Evolutionary conservation across 2,888 invertebrate genomes (phyloP).

Genomic region (Globia sparganii): DNA sequence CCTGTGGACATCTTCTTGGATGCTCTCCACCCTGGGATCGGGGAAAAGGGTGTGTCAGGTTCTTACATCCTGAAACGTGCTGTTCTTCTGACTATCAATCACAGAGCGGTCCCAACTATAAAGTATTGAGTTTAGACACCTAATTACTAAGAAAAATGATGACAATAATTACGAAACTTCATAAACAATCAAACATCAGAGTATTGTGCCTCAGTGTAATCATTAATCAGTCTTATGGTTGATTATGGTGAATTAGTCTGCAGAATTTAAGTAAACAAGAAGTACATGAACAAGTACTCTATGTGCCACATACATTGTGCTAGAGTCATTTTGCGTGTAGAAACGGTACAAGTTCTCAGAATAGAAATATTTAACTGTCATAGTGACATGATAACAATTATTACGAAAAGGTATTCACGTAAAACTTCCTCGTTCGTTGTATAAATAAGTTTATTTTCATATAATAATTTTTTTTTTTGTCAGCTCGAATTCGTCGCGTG

Average conservation of each 20-base stretch:
- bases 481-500: background rate
- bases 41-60: background rate
- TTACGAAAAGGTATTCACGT: constrained; percentile 21
- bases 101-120: background rate
- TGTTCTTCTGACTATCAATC: background rate
- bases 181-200: constrained; percentile 1
- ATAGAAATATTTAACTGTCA: constrained; percentile 32
- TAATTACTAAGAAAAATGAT: background rate
- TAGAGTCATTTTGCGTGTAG: constrained; percentile 25
- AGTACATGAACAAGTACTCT: constrained; percentile 8
- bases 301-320: background rate
- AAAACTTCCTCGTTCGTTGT: background rate
- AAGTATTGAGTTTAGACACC: background rate
- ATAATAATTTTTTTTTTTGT: background rate
- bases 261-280: constrained; percentile 20
- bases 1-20: background rate
- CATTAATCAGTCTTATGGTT: constrained; percentile 31
- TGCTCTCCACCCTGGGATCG: no score
- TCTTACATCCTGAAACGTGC: background rate
- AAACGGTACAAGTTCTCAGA: constrained; percentile 10
- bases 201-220: background rate
- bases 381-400: constrained; percentile 30
- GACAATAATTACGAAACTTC: background rate
- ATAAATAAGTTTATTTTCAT: constrained; percentile 1
- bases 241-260: constrained; percentile 27